Evolutionary conservation across 2,888 invertebrate genomes (phyloP), one percentile per base, ranked within the genome.

Genomic region (Calephelis perditalis): DNA sequence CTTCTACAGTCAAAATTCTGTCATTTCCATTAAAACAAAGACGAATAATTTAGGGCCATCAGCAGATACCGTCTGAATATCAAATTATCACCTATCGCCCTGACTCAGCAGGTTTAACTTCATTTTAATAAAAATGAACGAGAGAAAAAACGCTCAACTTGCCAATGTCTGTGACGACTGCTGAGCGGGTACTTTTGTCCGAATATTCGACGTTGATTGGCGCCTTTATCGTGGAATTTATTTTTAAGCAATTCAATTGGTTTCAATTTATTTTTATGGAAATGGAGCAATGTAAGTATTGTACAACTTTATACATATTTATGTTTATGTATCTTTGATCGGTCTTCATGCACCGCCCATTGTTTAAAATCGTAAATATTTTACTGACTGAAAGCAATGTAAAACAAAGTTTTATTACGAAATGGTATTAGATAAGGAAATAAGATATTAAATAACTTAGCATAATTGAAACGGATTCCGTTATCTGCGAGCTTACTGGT

Each of bases 1-100:
- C 4, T 12, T 9, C 1, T 10, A 7, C 47, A 47, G 12, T 47
- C 7, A 47, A 7, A 47, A 9, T 47, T 40, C 6, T 40, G 8
- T 40, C 40, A 40, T 8, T 40, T 47, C 11, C 47, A 47, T 47
- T 47, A n/a, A 47, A 47, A 47, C 6, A 6, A 10, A 10, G n/a
- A 7, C n/a, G n/a, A 15, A 56, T 46, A 55, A 59, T 35, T 60
- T 45, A 35, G 44, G 26, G 35, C 4, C 37, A 55, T 56, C 37
- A 56, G 46, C 44, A 56, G 45, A 55, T 44, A 45, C 59, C 57
- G 46, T 56, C 64, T 81, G 84, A 86, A 86, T 82, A 82, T 82
- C 83, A 86, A 86, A 87, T 88, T 84, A 84, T 85, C 86, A 79
- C 85, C 82, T 73, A 76, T 69, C 71, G 63, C 67, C 68, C 79